Conservation (phyloP, 2,113 vertebrate genomes). For the Proterorhinus semilunaris region DNA sequence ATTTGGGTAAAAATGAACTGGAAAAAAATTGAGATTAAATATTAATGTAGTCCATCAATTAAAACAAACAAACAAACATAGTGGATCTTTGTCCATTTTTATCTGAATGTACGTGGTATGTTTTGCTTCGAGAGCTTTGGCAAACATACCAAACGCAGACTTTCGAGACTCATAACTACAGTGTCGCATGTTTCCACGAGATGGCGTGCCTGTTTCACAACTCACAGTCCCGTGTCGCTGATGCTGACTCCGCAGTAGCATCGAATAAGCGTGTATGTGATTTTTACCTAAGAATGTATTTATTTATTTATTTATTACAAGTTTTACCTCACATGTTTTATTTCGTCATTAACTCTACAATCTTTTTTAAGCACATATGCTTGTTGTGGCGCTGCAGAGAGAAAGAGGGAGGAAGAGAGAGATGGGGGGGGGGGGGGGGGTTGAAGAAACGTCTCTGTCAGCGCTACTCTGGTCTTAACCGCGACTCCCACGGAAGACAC, state of each 20-base stretch:
- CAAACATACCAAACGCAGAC: too few species aligned
- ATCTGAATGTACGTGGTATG: too few species aligned
- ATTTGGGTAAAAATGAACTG: too few species aligned
- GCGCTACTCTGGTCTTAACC: constrained; percentile 36
- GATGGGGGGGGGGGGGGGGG: too few species aligned
- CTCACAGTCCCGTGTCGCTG: neutral
- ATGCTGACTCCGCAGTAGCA: neutral
- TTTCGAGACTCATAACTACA: neutral
- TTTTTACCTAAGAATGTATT: too few species aligned
- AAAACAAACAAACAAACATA: too few species aligned
- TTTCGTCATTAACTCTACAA: too few species aligned
- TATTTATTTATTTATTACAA: neutral
- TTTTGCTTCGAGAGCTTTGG: too few species aligned
- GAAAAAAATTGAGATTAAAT: too few species aligned
- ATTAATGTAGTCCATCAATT: too few species aligned
- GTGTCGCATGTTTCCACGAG: neutral
- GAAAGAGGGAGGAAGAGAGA: too few species aligned
- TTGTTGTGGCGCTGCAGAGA: constrained; percentile 6
- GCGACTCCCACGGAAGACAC: constrained; percentile 55
- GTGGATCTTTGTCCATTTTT: too few species aligned
- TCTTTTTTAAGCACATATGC: neutral
- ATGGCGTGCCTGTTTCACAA: neutral
- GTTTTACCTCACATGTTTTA: neutral
- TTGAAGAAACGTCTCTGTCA: constrained; percentile 15
- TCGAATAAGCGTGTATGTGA: neutral